These are phyloP conservation scores for Smittia sp. DNA, from an alignment of 2,888 invertebrate species.

Conservation along the genomic window DNA sequence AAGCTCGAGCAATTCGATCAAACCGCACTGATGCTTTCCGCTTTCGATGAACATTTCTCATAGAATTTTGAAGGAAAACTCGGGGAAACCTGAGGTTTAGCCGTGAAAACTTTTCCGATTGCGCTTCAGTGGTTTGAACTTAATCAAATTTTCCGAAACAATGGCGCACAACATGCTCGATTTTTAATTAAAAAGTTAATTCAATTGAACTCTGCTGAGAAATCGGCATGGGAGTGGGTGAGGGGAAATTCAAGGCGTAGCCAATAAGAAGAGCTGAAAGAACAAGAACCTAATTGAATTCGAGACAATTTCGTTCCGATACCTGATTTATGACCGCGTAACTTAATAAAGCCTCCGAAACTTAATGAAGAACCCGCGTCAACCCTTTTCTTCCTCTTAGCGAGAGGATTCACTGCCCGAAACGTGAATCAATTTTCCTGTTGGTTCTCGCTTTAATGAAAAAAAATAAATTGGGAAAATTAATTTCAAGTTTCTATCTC, in stretches of 20 bases:
- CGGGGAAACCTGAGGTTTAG: not conserved
- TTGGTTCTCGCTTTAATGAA: not conserved
- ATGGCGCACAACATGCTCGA: not conserved
- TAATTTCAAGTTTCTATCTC: not conserved
- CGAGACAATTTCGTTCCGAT: not conserved
- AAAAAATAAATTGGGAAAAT: not conserved
- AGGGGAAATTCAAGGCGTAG: too few species aligned
- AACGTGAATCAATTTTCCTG: not conserved
- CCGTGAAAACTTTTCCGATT: not conserved
- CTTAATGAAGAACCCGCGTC: not conserved
- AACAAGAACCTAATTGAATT: too few species aligned
- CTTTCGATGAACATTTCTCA: not conserved
- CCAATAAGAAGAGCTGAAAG: too few species aligned
- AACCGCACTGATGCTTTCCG: not conserved
- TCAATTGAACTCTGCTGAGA: not conserved
- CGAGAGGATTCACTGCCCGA: not conserved
- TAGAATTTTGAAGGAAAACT: not conserved
- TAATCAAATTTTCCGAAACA: not conserved
- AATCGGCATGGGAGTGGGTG: too few species aligned
- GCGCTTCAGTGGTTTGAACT: not conserved
- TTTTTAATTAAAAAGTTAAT: constrained; percentile 4
- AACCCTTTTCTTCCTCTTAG: not conserved
- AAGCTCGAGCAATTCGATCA: not conserved
- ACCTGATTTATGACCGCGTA: not conserved
- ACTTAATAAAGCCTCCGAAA: not conserved